Base-by-base conservation (phyloP, 2,113 vertebrate species). In the Sylvietta virens region DNA sequence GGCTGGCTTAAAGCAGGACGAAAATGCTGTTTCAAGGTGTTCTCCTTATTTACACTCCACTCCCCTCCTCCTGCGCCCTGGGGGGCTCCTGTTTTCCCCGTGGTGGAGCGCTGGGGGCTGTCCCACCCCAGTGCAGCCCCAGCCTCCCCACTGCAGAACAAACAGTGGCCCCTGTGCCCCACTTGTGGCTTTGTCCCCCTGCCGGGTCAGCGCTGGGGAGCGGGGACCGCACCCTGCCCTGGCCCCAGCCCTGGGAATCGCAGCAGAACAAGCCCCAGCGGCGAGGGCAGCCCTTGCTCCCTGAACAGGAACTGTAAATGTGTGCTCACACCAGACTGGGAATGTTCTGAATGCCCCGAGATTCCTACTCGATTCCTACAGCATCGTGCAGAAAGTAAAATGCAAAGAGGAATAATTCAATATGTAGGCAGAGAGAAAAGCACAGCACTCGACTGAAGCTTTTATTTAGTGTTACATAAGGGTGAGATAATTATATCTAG, bases 401-500 rank as follows among this genome's bases (percentile, higher is more conserved):
- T 8, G 74, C 57, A 57, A 6, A 37, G 61, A 85, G 61, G 80
- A 95, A 3, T 48, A 87, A 74, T 89, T 87, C 39, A 19, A 1
- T 21, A 50, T 7, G 91, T 35, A 92, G 94, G 94, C 94, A 94
- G 90, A 50, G 56, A 27, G 71, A 78, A 89, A 53, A 78, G 54
- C 60, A 88, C 47, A 56, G 70, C 42, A 56, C 77, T 83, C 24
- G 2, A 42, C 66, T 78, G 45, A 56, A 97, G 96, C 81, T 89
- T 91, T 88, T n/a, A 77, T 77, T 84, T 53, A 44, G 33, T 89
- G 62, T 95, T 97, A 93, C 27, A 8, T 96, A 96, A 97, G 58
- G 53, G 24, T 7, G 42, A 88, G 74, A 89, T 96, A 96, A 94
- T 95, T 95, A 77, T 90, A 94, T 82, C 80, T 89, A 31, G 60